Conservation (phyloP, 1,140 invertebrate genomes). For the Cryptotermes secundus region DNA sequence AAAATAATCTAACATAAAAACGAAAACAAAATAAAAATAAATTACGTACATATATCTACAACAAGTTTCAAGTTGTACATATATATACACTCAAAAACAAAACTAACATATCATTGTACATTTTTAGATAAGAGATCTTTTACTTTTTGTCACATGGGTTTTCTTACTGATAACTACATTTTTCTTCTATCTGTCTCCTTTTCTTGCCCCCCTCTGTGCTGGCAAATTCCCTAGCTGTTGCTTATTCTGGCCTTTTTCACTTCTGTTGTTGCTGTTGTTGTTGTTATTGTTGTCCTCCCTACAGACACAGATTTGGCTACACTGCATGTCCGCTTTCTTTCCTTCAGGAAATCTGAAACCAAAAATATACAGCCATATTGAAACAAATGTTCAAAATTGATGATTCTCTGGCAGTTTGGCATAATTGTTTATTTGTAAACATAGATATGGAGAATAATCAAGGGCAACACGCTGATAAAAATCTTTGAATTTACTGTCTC, state of each 20-base stretch:
- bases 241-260: not conserved
- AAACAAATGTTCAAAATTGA: too few species aligned
- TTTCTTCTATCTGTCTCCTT: not conserved
- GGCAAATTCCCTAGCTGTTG: conserved; percentile 5
- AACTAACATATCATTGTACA: not conserved
- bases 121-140: not conserved
- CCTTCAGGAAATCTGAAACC: not conserved
- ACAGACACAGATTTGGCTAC: not conserved
- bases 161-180: not conserved
- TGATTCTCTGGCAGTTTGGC: too few species aligned
- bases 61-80: not conserved
- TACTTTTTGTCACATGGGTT: not conserved
- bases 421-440: too few species aligned
- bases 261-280: not conserved
- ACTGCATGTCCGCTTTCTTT: not conserved
- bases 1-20: conserved; percentile 12
- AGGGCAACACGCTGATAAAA: too few species aligned
- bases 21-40: conserved; percentile 19
- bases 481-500: too few species aligned
- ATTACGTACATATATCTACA: conserved; percentile 15
- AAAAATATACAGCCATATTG: not conserved
- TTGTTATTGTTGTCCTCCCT: too few species aligned
- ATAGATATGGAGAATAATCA: too few species aligned
- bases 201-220: not conserved
- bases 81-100: not conserved